These are phyloP conservation scores for Polylopha cassiicola DNA, from an alignment of 2,888 invertebrate genomes.

Conservation along the genomic window DNA sequence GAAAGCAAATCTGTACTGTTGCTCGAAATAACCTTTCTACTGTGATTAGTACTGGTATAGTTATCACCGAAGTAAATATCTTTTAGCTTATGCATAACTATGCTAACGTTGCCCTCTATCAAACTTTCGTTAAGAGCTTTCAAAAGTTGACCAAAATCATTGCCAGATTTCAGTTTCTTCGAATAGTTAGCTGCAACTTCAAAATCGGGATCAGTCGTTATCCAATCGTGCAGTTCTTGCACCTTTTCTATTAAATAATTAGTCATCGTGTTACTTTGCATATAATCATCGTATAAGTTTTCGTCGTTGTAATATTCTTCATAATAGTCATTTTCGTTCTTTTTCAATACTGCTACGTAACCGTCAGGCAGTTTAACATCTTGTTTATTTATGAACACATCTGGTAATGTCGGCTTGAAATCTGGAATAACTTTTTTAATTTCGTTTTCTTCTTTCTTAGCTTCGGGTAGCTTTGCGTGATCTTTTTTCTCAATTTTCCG, in stretches of 20 bases:
- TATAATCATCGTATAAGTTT: constrained; percentile 65
- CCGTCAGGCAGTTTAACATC: constrained; percentile 47
- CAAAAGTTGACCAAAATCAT: constrained; percentile 56
- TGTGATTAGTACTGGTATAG: constrained; percentile 42
- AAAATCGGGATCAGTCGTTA: constrained; percentile 58
- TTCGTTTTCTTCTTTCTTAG: constrained; percentile 16
- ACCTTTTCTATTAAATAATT: constrained; percentile 71
- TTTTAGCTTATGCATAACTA: constrained; percentile 68
- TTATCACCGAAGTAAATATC: constrained; percentile 71
- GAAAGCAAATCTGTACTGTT: constrained; percentile 71
- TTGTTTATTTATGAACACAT: constrained; percentile 35
- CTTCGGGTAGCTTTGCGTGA: constrained; percentile 39
- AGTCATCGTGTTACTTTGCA: constrained; percentile 67
- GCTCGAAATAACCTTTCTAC: constrained; percentile 51
- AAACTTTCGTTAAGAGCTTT: constrained; percentile 73
- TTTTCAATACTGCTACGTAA: constrained; percentile 41
- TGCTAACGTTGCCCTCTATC: constrained; percentile 65
- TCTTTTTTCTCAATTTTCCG: constrained; percentile 66
- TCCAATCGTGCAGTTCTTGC: constrained; percentile 73
- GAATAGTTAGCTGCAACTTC: constrained; percentile 35
- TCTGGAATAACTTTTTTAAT: constrained; percentile 37
- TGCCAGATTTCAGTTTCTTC: constrained; percentile 31
- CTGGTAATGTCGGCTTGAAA: constrained; percentile 58
- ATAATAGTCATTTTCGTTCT: constrained; percentile 44
- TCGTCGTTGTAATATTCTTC: constrained; percentile 66